These are phyloP conservation scores for Progne subis DNA, from an alignment of 2,113 vertebrate genomes.

Conservation along the genomic window DNA sequence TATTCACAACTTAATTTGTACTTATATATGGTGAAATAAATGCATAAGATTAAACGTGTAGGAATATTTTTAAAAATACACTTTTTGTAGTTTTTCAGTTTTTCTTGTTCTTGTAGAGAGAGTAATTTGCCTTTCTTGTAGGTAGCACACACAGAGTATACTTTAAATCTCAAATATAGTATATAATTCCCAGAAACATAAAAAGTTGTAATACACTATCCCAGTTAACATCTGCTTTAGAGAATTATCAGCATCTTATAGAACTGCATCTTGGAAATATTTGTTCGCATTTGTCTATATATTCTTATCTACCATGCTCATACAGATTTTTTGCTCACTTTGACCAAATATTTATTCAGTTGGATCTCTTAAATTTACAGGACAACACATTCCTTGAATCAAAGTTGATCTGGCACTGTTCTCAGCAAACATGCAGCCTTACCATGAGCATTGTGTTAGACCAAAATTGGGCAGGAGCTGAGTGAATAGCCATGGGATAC, in stretches of 20 bases:
- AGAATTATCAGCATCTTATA: not conserved
- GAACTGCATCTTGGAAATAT: not conserved
- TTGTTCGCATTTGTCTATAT: not conserved
- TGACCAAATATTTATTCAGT: not conserved
- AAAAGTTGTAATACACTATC: not conserved
- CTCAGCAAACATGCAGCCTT: not conserved
- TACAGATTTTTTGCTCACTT: not conserved
- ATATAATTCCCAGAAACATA: not conserved
- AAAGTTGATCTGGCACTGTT: accelerated
- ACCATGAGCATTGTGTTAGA: not conserved
- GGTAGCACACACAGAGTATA: not conserved
- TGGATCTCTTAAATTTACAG: not conserved
- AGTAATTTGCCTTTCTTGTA: not conserved
- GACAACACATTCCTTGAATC: not conserved
- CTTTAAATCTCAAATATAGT: not conserved
- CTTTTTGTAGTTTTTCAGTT: not conserved
- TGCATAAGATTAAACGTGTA: not conserved
- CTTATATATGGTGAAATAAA: not conserved
- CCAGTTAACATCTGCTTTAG: not conserved
- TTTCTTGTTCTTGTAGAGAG: not conserved
- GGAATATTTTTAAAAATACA: not conserved
- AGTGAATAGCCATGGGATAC: not conserved
- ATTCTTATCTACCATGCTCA: not conserved
- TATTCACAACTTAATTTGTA: not conserved
- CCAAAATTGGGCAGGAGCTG: not conserved